These are phyloP conservation scores for Beris chalybata DNA, from an alignment of 2,888 invertebrate genomes.

Conservation along the genomic window DNA sequence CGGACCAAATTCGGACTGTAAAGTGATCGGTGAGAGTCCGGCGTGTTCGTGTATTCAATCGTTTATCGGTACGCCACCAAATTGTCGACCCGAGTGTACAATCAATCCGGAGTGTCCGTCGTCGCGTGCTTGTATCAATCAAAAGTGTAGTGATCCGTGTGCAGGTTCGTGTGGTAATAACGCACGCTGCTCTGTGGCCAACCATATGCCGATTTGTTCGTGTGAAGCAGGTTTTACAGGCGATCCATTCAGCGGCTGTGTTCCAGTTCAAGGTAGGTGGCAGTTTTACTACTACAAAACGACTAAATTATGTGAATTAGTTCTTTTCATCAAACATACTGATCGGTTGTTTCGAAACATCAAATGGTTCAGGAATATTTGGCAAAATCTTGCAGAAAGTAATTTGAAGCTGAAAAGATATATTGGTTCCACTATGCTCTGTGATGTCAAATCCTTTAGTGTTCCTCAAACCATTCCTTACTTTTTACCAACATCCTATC, in stretches of 20 bases:
- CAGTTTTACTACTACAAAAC: not conserved
- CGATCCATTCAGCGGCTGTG: conserved; percentile 71
- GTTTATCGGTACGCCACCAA: conserved; percentile 67
- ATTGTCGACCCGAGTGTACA: conserved; percentile 67
- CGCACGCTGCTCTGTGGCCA: conserved; percentile 63
- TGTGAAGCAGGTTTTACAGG: conserved; percentile 80
- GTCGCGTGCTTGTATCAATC: conserved; percentile 65
- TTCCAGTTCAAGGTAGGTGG: conserved; percentile 57
- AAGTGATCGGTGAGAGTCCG: conserved; percentile 59
- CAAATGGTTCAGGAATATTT: too few species aligned
- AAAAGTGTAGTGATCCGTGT: conserved; percentile 67
- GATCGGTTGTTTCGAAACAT: too few species aligned
- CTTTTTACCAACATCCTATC: too few species aligned
- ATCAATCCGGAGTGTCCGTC: conserved; percentile 68
- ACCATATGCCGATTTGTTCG: conserved; percentile 76
- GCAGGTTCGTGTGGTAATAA: conserved; percentile 65
- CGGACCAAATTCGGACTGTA: conserved; percentile 65
- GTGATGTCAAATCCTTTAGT: too few species aligned
- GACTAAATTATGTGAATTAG: too few species aligned
- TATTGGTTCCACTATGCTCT: too few species aligned
- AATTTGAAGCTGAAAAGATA: too few species aligned
- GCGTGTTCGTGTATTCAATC: conserved; percentile 64
- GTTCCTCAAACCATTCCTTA: too few species aligned
- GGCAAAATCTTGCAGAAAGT: too few species aligned
- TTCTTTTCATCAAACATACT: too few species aligned